phyloP scores from a whole-genome alignment of 2,888 invertebrate genomes.

The Lymantria dispar region DNA sequence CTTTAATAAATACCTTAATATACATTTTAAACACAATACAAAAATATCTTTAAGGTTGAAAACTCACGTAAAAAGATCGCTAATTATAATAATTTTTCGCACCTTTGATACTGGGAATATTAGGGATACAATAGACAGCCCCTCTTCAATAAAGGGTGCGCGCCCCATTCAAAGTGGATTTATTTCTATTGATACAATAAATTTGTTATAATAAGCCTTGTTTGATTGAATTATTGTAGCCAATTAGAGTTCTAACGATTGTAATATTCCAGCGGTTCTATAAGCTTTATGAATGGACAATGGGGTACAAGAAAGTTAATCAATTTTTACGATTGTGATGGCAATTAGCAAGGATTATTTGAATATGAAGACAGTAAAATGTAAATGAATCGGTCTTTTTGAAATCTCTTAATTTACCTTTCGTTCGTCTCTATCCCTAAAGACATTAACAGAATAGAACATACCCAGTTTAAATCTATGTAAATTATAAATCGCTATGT shows the following conservation, averaged over 20 bases:
- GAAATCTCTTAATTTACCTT: no score
- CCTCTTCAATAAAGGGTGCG: neutral
- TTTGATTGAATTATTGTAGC: constrained; percentile 13
- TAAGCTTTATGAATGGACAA: constrained; percentile 1
- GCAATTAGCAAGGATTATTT: constrained; percentile 20
- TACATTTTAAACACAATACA: no score
- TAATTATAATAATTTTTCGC: constrained; percentile 2
- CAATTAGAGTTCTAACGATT: constrained; percentile 4
- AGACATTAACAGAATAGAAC: no score
- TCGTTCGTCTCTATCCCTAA: no score
- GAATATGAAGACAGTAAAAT: neutral
- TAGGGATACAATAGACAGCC: constrained; percentile 3
- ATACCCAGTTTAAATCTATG: no score
- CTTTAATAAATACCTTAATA: no score
- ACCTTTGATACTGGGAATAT: neutral
- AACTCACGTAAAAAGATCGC: constrained; percentile 1
- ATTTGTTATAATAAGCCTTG: constrained; percentile 5
- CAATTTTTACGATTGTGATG: constrained; percentile 17
- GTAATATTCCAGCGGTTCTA: constrained; percentile 9
- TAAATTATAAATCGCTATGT: no score
- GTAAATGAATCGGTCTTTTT: neutral
- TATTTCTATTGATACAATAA: constrained; percentile 8
- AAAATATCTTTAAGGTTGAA: neutral
- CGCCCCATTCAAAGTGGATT: constrained; percentile 2
- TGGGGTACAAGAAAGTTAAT: constrained; percentile 9